A percentile compares a stretch with the other conserved stretches of the same genome.
Evolutionary conservation across 2,113 vertebrate species (phyloP).

Genomic region (Tragelaphus strepsiceros): DNA sequence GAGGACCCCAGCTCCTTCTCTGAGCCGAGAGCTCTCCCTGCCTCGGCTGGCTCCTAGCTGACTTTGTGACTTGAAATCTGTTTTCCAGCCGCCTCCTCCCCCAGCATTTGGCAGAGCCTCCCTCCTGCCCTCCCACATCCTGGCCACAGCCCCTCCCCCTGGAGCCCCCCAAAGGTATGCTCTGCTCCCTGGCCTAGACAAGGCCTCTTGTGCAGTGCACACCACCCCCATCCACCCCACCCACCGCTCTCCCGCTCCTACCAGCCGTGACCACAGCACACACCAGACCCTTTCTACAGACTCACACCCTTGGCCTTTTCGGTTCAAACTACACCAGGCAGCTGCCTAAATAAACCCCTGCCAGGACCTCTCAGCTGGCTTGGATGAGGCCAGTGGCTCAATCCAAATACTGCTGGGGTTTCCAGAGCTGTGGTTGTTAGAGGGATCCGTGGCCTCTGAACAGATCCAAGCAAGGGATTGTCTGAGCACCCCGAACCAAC

Average conservation of each 20-base stretch:
- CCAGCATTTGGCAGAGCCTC: conserved; percentile 26
- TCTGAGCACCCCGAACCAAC: neutral
- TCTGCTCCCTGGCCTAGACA: conserved; percentile 31
- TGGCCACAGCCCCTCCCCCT: conserved; percentile 50
- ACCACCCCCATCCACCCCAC: neutral
- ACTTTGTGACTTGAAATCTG: conserved; percentile 56
- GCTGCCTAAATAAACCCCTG: conserved; percentile 56
- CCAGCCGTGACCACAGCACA: neutral
- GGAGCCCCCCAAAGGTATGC: conserved; percentile 32
- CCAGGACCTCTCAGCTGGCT: conserved; percentile 18
- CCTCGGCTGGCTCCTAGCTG: neutral
- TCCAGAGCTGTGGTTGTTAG: neutral
- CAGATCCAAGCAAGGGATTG: neutral
- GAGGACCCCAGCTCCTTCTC: conserved; percentile 16
- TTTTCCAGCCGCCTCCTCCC: conserved; percentile 45
- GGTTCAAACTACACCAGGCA: neutral
- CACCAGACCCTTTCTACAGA: conserved; percentile 44
- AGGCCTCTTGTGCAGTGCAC: conserved; percentile 49
- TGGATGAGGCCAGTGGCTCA: neutral
- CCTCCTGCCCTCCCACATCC: conserved; percentile 63
- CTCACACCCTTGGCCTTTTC: conserved; percentile 6
- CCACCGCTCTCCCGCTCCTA: neutral
- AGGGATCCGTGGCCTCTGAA: neutral
- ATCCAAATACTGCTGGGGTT: neutral
- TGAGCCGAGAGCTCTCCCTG: neutral